Conservation (phyloP, 64 coral and sea anemone species). For the Dendronephthya gigantea region DNA sequence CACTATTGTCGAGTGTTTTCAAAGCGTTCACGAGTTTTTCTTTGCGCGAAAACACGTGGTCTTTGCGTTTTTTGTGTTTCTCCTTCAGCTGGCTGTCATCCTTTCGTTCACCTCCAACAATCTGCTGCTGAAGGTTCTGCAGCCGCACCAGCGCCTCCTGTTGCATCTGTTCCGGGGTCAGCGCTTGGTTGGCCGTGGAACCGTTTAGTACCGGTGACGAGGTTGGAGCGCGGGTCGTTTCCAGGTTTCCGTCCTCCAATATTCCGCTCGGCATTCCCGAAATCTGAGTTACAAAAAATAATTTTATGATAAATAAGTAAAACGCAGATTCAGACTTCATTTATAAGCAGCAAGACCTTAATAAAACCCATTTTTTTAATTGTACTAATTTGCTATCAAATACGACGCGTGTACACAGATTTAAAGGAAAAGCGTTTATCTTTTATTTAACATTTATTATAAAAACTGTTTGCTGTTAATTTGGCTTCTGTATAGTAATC, state of each 20-base stretch:
- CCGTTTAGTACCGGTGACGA: not conserved
- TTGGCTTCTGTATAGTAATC: too few relatives aligned
- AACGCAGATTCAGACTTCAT: too few relatives aligned
- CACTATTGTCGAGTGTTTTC: conserved; percentile 70
- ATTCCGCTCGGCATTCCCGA: not conserved
- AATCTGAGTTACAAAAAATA: not conserved
- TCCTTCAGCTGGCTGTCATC: conserved; percentile 76
- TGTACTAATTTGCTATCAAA: too few relatives aligned
- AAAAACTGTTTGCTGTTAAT: too few relatives aligned
- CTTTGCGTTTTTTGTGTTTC: conserved; percentile 69
- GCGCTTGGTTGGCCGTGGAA: conserved; percentile 25
- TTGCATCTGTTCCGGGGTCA: conserved; percentile 13
- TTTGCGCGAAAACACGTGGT: conserved; percentile 43
- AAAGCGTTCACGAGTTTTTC: conserved; percentile 59
- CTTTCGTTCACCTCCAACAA: conserved; percentile 77
- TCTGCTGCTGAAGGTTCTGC: conserved; percentile 61
- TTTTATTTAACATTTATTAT: too few relatives aligned
- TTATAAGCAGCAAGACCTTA: too few relatives aligned
- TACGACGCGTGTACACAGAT: too few relatives aligned
- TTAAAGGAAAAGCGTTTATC: too few relatives aligned
- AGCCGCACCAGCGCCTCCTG: conserved; percentile 45
- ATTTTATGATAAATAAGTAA: too few relatives aligned
- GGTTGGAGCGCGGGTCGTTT: not conserved
- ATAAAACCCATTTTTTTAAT: too few relatives aligned
- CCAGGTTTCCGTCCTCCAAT: not conserved